Evolutionary conservation across 2,888 invertebrate species (phyloP).

Genomic region (Papilio demoleus): DNA sequence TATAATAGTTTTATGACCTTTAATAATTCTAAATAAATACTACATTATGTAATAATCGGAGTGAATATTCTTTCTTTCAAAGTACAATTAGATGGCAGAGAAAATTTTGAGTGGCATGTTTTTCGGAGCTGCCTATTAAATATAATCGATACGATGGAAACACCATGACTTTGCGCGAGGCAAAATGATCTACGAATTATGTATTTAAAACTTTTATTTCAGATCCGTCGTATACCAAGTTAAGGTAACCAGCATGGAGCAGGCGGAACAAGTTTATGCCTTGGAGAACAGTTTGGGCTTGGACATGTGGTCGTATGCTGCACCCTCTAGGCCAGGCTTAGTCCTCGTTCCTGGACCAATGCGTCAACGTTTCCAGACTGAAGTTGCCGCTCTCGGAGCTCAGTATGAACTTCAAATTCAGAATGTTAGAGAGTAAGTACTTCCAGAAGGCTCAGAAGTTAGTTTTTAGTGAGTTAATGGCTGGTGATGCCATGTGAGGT

Average conservation of each 20-base stretch:
- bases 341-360: slow-evolving; percentile 40
- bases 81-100: too few species aligned
- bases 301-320: slow-evolving; percentile 42
- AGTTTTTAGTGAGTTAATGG: too few species aligned
- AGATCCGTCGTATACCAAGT: slow-evolving; percentile 62
- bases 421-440: slow-evolving; percentile 43
- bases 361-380: slow-evolving; percentile 35
- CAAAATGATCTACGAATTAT: background rate
- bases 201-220: slow-evolving; percentile 32
- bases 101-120: too few species aligned
- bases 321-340: slow-evolving; percentile 53
- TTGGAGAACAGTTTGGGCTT: slow-evolving; percentile 37
- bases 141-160: too few species aligned
- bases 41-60: too few species aligned
- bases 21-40: too few species aligned
- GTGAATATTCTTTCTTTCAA: too few species aligned
- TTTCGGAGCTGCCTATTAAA: too few species aligned
- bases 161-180: too few species aligned
- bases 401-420: slow-evolving; percentile 38
- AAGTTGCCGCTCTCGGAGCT: slow-evolving; percentile 26
- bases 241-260: slow-evolving; percentile 51
- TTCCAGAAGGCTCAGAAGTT: too few species aligned
- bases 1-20: too few species aligned
- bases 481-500: too few species aligned
- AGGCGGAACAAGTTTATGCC: slow-evolving; percentile 46